These are phyloP conservation scores for Paralvinella palmiformis DNA, from an alignment of 1,140 invertebrate species.

Conservation along the genomic window DNA sequence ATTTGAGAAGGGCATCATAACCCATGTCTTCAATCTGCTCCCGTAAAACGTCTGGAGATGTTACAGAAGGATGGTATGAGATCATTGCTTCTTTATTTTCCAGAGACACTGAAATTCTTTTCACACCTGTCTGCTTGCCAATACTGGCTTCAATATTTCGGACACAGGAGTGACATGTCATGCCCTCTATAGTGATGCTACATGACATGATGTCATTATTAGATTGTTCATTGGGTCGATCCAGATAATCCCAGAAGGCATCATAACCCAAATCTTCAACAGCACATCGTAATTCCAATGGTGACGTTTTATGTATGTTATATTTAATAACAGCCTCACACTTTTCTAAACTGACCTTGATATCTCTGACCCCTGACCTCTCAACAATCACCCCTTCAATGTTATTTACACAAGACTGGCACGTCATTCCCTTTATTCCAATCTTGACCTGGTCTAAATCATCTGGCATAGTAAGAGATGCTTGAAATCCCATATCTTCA, in stretches of 20 bases:
- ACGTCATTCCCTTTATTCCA: constrained; percentile 72
- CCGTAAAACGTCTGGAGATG: background rate
- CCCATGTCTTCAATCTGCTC: constrained; percentile 34
- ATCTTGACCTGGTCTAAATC: background rate
- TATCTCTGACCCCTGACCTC: constrained; percentile 57
- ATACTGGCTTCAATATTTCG: constrained; percentile 39
- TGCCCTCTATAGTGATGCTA: constrained; percentile 31
- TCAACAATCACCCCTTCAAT: constrained; percentile 61
- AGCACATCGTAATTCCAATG: constrained; percentile 57
- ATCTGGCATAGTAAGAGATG: background rate
- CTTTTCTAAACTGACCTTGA: constrained; percentile 56
- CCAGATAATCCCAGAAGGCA: constrained; percentile 24
- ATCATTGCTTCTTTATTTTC: constrained; percentile 23
- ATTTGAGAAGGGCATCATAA: constrained; percentile 19
- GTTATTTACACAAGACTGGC: constrained; percentile 71
- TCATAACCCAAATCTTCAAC: constrained; percentile 79
- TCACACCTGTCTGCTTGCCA: constrained; percentile 29
- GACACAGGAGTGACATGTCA: constrained; percentile 51
- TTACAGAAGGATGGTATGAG: background rate
- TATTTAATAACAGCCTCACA: constrained; percentile 61
- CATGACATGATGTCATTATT: background rate
- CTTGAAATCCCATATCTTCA: constrained; percentile 37
- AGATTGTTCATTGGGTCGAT: no score
- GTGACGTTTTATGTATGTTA: constrained; percentile 55
- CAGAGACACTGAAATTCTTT: constrained; percentile 34